Base-by-base conservation (phyloP, 2,113 vertebrate genomes). In the Formicarius rufipectus region DNA sequence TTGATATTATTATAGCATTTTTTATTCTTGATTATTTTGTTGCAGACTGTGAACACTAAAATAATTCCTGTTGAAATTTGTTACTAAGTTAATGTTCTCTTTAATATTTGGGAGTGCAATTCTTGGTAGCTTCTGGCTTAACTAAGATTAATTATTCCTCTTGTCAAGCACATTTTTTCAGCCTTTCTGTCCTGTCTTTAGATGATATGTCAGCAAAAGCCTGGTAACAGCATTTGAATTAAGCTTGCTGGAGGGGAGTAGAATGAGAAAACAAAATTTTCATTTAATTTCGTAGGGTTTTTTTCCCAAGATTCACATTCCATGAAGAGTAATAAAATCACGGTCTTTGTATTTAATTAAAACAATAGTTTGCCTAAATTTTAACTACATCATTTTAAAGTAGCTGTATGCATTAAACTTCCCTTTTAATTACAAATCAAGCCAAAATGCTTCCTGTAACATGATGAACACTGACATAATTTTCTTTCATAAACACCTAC, bases 21-120 rank as follows among this genome's bases (percentile, higher is more conserved):
- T 80, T 91, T 83, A 35, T 58, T 79, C 84, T 73, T 71, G 60
- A 72, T 63, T 91, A 56, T 82, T 93, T 89, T 82, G 35, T 95
- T 92, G 52, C 66, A 56, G 60, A 24, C 40, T 88, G 62, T 40
- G 90, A 90, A 47, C 72, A 82, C 60, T 93, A 28, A 60, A 94
- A 92, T 79, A 49, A 15, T 96, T 96, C 62, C 79, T 83, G 37
- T 39, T 82, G 53, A 62, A 90, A 87, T 90, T 72, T 71, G 68
- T 91, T 87, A 35, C 76, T 39, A 89, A 62, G 53, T 68, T 88
- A 93, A 94, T 79, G 58, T 84, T 95, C 80, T 39, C 25, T 87
- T 94, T 90, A 96, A 81, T 95, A 81, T 97, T 88, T 92, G 93
- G 73, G 31, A 84, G n/a, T 45, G 40, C 56, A 89, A 35, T 92